These are phyloP conservation scores for Dicranocentrus wangi DNA, from an alignment of 2,888 invertebrate genomes.

Conservation along the genomic window DNA sequence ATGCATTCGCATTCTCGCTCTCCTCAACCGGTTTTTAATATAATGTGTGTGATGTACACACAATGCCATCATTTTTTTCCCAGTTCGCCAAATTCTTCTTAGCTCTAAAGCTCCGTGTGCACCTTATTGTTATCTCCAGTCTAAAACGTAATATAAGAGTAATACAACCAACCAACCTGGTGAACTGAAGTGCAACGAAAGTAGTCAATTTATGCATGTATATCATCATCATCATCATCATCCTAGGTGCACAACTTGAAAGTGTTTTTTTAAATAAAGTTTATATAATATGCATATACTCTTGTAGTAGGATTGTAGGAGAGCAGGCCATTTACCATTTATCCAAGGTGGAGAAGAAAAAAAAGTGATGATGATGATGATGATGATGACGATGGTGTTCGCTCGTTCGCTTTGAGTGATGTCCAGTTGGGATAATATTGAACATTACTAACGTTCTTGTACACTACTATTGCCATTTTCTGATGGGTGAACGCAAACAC, in stretches of 20 bases:
- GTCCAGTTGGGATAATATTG: slow-evolving; percentile 1
- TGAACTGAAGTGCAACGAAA: slow-evolving; percentile 6
- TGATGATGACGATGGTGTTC: no score
- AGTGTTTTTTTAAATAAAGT: no score
- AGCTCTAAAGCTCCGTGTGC: neutral
- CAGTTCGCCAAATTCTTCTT: neutral
- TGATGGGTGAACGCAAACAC: neutral
- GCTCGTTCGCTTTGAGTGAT: neutral
- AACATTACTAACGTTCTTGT: neutral
- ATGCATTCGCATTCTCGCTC: slow-evolving; percentile 13
- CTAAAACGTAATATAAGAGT: no score
- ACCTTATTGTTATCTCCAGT: slow-evolving; percentile 5
- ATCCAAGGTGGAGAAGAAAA: no score
- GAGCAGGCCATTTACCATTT: no score
- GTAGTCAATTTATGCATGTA: slow-evolving; percentile 2
- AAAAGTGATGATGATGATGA: no score
- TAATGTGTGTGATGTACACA: no score
- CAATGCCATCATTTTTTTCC: neutral
- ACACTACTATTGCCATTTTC: neutral
- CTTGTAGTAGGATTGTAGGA: no score
- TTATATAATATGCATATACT: no score
- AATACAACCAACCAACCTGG: no score
- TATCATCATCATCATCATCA: no score
- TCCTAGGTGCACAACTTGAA: no score
- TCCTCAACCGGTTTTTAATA: slow-evolving; percentile 44